These are phyloP conservation scores for Agrypnia vestita DNA, from an alignment of 1,140 invertebrate genomes.

Conservation along the genomic window DNA sequence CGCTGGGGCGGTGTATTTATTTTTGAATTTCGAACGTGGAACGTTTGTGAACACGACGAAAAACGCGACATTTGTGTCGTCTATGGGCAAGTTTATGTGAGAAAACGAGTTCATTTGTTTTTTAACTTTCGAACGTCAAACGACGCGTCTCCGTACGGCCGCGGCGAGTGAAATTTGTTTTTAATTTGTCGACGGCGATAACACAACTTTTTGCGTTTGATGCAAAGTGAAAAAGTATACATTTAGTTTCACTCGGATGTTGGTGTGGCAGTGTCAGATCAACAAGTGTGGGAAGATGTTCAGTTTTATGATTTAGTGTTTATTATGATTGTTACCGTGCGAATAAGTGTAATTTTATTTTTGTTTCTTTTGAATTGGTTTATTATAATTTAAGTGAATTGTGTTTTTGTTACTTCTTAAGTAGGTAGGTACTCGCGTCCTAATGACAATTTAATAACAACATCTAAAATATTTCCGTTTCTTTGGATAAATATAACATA, in stretches of 20 bases:
- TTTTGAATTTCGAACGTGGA: constrained; percentile 35
- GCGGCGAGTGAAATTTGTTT: background rate
- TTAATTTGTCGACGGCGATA: background rate
- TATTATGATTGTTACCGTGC: background rate
- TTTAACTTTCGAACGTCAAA: constrained; percentile 18
- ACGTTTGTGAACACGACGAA: background rate
- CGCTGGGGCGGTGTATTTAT: constrained; percentile 15
- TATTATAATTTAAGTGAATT: background rate
- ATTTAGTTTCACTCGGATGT: background rate
- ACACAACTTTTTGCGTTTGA: background rate
- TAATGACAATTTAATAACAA: constrained; percentile 9
- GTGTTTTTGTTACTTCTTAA: background rate
- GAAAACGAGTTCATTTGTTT: constrained; percentile 38
- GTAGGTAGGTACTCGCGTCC: background rate
- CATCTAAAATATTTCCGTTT: background rate
- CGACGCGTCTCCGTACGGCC: background rate
- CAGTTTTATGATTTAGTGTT: background rate
- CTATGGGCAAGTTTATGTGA: constrained; percentile 17
- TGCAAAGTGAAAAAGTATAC: background rate
- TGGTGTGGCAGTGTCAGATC: no score
- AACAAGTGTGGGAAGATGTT: constrained; percentile 1
- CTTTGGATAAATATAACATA: background rate
- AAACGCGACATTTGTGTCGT: constrained; percentile 26
- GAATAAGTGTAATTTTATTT: constrained; percentile 18
- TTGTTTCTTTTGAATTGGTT: background rate